Evolutionary conservation across 2,888 invertebrate genomes (phyloP), one percentile per base, ranked within the genome.

Genomic region (Diarsia dahlii): DNA sequence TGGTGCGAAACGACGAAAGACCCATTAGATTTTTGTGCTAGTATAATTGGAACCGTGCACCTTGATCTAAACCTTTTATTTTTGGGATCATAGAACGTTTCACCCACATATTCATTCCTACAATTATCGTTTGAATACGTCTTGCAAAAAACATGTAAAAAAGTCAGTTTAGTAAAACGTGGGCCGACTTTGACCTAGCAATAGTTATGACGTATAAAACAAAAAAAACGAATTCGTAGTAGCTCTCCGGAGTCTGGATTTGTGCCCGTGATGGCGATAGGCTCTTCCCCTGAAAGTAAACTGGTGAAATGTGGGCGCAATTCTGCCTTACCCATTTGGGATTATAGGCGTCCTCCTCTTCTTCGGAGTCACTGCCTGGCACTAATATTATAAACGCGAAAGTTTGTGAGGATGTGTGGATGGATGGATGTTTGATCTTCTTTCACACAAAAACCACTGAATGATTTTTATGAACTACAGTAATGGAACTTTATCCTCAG

Each of bases 11-110:
- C n/a, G n/a, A n/a, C n/a, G n/a, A n/a, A n/a, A n/a, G n/a, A n/a
- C n/a, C n/a, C n/a, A n/a, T n/a, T n/a, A n/a, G n/a, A n/a, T n/a
- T n/a, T 45, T 63, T 13, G 45, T n/a, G 13, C n/a, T n/a, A 0
- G n/a, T 63, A 45, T 1, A 48, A 46, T 75, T 62, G 2, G 13
- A 50, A 74, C 48, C 9, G 0, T 50, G 48, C 23, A 34, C 12
- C 12, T 52, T 52, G 23, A 54, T 54, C 5, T 13, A 18, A 48
- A 63, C 18, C 2, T 39, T 39, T 63, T 70, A 28, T 54, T 76
- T 76, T 54, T 76, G 69, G 76, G 45, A 62, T 18, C 13, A n/a
- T n/a, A 23, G 0, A 48, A 62, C 39, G 6, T 39, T 62, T 23
- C 62, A 63, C 70, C 48, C 54, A 70, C 63, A 45, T 54, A 10